Percentiles rank a stretch among this genome's conserved stretches.
Evolutionary conservation across 2,113 vertebrate genomes (phyloP).

Genomic region (Falco punctatus): DNA sequence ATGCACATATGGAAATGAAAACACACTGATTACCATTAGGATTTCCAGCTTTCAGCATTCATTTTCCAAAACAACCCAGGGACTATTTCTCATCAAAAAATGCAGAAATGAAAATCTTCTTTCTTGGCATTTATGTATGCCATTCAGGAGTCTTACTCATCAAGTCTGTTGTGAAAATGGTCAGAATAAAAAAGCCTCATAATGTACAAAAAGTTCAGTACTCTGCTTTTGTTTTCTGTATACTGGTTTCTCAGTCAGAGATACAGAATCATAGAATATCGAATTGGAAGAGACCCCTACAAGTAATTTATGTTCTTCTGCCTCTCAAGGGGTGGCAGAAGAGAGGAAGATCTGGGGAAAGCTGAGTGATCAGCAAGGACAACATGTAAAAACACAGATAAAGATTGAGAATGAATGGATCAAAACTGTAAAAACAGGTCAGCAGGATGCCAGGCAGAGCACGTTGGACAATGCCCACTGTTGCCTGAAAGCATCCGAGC

Average conservation of each 20-base stretch:
- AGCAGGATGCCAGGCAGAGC: neutral
- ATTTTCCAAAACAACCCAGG: constrained; percentile 32
- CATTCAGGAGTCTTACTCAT: neutral
- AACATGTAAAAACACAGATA: neutral
- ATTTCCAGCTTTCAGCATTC: constrained; percentile 38
- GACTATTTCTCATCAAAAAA: neutral
- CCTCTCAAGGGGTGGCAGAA: neutral
- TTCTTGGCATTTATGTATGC: constrained; percentile 14
- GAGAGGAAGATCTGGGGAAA: neutral
- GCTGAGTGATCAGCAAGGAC: neutral
- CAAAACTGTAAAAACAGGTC: neutral
- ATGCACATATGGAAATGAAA: constrained; percentile 46
- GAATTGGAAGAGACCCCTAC: neutral
- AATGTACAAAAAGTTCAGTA: neutral
- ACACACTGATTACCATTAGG: constrained; percentile 40
- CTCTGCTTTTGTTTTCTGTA: neutral
- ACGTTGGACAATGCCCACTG: neutral
- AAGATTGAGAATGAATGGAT: neutral
- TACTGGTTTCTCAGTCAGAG: neutral
- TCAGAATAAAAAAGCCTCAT: neutral
- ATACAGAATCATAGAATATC: neutral
- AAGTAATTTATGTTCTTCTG: neutral
- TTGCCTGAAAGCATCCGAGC: neutral
- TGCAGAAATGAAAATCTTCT: constrained; percentile 13
- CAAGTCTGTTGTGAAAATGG: neutral